These are phyloP conservation scores for Palythoa grandiflora DNA, from an alignment of 92 coral and sea anemone genomes.

Conservation along the genomic window DNA sequence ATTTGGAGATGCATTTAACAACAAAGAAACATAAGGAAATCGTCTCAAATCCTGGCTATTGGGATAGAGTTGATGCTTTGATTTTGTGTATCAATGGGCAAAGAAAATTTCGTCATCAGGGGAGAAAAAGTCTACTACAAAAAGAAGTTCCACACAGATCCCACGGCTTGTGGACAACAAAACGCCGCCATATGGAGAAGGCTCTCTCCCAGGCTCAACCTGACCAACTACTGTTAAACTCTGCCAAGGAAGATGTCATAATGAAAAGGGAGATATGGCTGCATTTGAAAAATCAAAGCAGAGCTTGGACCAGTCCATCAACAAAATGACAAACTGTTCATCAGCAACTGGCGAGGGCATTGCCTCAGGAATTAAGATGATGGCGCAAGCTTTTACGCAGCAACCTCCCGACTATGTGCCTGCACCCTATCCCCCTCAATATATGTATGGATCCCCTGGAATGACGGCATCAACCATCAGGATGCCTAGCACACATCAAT, in stretches of 20 bases:
- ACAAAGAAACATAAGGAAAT: conserved; percentile 38
- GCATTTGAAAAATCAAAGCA: conserved; percentile 45
- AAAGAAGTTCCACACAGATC: neutral
- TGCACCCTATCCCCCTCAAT: neutral
- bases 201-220: conserved; percentile 46
- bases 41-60: conserved; percentile 27
- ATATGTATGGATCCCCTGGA: neutral
- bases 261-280: conserved; percentile 44
- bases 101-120: neutral
- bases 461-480: neutral
- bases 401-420: conserved; percentile 2
- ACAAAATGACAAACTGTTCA: conserved; percentile 18
- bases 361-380: neutral
- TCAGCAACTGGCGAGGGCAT: neutral
- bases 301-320: conserved; percentile 29
- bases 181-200: conserved; percentile 51
- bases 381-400: neutral
- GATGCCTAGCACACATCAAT: neutral
- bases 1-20: conserved; percentile 25
- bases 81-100: neutral
- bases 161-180: conserved; percentile 52
- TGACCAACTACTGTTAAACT: conserved; percentile 34
- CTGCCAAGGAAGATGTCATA: conserved; percentile 44
- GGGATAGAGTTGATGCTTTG: conserved; percentile 39
- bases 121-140: neutral